These are phyloP conservation scores for Nephrocerus scutellatus DNA, from an alignment of 2,888 invertebrate species.

Conservation along the genomic window DNA sequence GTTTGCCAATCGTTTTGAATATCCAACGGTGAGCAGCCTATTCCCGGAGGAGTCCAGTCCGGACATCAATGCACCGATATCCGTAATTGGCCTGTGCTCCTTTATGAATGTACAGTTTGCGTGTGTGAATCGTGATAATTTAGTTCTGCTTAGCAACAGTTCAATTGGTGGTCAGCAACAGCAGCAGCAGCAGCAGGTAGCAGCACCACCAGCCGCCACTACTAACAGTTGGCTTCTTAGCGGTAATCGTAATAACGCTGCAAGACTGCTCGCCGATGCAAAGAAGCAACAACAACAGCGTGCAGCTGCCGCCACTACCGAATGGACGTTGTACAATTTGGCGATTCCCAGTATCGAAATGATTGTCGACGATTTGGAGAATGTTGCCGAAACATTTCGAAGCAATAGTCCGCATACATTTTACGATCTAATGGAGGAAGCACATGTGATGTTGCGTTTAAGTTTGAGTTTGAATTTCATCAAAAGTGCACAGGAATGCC, in stretches of 20 bases:
- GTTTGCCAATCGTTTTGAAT: conserved; percentile 49
- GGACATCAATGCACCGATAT: conserved; percentile 40
- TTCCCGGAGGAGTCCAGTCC: conserved; percentile 45
- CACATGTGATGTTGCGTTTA: conserved; percentile 58
- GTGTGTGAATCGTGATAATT: conserved; percentile 39
- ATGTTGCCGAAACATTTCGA: conserved; percentile 59
- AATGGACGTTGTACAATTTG: conserved; percentile 69
- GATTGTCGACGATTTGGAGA: conserved; percentile 63
- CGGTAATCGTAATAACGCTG: conserved; percentile 34
- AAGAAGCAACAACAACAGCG: conserved; percentile 37
- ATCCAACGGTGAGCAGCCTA: conserved; percentile 39
- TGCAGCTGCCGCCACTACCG: conserved; percentile 31
- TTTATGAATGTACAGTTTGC: conserved; percentile 44
- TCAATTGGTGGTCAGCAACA: conserved; percentile 22
- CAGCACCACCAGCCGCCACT: conserved; percentile 24
- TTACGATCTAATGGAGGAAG: conserved; percentile 65
- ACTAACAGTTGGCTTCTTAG: conserved; percentile 24
- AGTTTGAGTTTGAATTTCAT: conserved; percentile 38
- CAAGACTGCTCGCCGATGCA: conserved; percentile 36
- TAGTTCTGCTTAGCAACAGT: conserved; percentile 41
- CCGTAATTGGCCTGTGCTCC: conserved; percentile 42
- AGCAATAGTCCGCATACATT: conserved; percentile 61
- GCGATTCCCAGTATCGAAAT: conserved; percentile 58
- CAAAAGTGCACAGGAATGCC: conserved; percentile 28
- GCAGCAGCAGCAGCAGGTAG: conserved; percentile 19